phyloP scores from a whole-genome alignment of 2,888 invertebrate species.

The Diloba caeruleocephala region DNA sequence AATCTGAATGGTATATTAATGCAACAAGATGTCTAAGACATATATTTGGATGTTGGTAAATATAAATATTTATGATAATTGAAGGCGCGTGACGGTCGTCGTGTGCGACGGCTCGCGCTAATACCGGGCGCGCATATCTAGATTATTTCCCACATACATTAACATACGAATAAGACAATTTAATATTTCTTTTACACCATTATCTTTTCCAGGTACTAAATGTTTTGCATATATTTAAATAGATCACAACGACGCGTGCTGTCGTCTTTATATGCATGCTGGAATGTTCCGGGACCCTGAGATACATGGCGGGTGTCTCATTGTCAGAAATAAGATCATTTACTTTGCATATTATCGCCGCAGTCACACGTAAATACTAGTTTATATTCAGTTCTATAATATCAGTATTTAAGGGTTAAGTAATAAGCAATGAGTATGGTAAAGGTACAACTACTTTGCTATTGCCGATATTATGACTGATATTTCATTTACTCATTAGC shows the following conservation, averaged over 20 bases:
- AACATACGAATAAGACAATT: slow-evolving; percentile 79
- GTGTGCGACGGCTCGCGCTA: slow-evolving; percentile 67
- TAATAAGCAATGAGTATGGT: no score
- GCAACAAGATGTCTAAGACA: slow-evolving; percentile 8
- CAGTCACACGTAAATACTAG: neutral
- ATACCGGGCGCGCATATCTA: slow-evolving; percentile 63
- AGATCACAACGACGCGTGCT: slow-evolving; percentile 77
- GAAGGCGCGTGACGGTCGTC: slow-evolving; percentile 66
- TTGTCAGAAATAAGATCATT: slow-evolving; percentile 41
- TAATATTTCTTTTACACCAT: slow-evolving; percentile 78
- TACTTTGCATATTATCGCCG: slow-evolving; percentile 26
- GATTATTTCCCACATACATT: slow-evolving; percentile 80
- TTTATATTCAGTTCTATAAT: no score
- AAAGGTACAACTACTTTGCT: no score
- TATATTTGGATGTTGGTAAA: slow-evolving; percentile 46
- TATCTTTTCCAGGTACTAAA: slow-evolving; percentile 79
- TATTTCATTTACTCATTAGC: no score
- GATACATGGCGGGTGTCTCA: slow-evolving; percentile 29
- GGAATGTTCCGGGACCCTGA: slow-evolving; percentile 60
- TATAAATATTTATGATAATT: slow-evolving; percentile 63
- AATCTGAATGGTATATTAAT: slow-evolving; percentile 21
- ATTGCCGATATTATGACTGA: no score
- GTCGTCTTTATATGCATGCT: slow-evolving; percentile 61
- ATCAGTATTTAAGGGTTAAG: no score
- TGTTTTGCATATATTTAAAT: slow-evolving; percentile 82